phyloP scores from a whole-genome alignment of 35 echinoderm and acorn worm species.

The Amphiura filiformis region DNA sequence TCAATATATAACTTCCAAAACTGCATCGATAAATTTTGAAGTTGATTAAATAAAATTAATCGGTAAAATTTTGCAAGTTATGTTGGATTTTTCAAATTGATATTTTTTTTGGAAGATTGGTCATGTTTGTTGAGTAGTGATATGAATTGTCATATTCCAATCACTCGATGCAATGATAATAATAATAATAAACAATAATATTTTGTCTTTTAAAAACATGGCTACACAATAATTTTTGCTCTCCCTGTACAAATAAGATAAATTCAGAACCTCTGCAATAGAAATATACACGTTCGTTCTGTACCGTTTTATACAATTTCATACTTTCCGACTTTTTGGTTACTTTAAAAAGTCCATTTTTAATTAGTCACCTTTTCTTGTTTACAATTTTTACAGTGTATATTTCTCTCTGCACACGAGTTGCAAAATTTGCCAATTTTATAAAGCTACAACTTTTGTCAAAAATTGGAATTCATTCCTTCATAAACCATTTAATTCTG shows the following conservation, averaged over 20 bases:
- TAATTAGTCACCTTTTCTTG: not conserved
- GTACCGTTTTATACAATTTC: not conserved
- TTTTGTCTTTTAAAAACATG: not conserved
- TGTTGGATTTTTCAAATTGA: no score
- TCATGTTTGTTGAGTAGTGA: no score
- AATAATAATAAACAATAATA: not conserved
- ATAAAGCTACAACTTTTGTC: not conserved
- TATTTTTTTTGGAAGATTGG: no score
- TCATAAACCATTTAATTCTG: not conserved
- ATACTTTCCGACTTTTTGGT: no score
- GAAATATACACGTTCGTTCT: not conserved
- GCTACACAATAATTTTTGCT: not conserved
- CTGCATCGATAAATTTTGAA: no score
- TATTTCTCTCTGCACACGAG: not conserved
- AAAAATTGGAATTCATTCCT: not conserved
- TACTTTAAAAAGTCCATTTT: constrained; percentile 9
- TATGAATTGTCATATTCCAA: no score
- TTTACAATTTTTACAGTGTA: constrained; percentile 13
- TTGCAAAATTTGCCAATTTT: not conserved
- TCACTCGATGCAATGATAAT: no score
- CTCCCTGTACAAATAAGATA: not conserved
- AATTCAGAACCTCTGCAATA: not conserved
- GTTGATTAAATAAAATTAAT: no score
- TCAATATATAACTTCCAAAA: no score
- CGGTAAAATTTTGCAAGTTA: no score